Evolutionary conservation across 2,797 vertebrate species (phyloP), one percentile per base, ranked within the genome.

Genomic region (Microhierax caerulescens): DNA sequence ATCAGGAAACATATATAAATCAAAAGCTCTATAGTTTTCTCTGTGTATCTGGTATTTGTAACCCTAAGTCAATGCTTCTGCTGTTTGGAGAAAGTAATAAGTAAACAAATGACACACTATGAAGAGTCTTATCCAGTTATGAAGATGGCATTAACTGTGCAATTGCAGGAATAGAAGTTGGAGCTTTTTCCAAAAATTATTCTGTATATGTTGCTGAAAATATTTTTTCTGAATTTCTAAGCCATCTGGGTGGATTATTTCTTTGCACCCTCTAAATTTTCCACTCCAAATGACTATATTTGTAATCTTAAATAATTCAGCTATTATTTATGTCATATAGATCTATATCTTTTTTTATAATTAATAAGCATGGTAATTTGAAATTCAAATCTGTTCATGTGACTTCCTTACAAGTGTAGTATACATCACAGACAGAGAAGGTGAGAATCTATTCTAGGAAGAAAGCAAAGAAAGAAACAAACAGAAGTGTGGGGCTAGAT

Each of bases 311-410:
- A 70, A 63, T 74, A 17, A 74, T 63, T 2, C 7, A 67, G 11
- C 3, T 73, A 64, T 76, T 77, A 50, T 39, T 86, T 88, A 69
- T 85, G n/a, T 68, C 22, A 45, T 78, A 75, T 32, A 88, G 63
- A 19, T 12, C 20, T 88, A 13, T 47, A 47, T 27, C 16, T 60
- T 48, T 82, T 25, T 93, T 82, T 82, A 70, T 85, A 53, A 85
- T 70, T 91, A 85, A 56, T 74, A 91, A 64, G 36, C 13, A 30
- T 3, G 2, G 12, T 45, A 68, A 77, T 80, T 70, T 93, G 43
- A 77, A 94, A 88, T 95, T 89, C 27, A 91, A 37, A 67, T 85
- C 17, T 36, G 11, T 74, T 88, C 9, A 9, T 50, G 45, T 28
- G 14, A 10, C 78, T 93, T 95, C 10, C 39, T 78, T 93, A 0